Conservation (phyloP, 53 echinoderm and acorn worm genomes). For the Zoroaster sp. region DNA sequence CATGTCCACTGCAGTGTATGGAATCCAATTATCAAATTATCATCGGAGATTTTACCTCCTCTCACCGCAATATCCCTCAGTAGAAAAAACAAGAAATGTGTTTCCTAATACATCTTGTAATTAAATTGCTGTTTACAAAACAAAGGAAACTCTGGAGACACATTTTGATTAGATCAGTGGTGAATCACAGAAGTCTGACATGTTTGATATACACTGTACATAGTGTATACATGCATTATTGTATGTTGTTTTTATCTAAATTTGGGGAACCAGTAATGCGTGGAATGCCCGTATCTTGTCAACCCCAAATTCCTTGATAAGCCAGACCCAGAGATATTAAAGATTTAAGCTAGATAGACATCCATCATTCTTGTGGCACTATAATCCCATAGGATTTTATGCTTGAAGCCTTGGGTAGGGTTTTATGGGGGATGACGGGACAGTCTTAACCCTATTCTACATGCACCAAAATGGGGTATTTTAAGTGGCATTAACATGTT, state of each 20-base stretch:
- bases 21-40: too few relatives aligned
- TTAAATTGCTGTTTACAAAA: too few relatives aligned
- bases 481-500: too few relatives aligned
- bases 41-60: too few relatives aligned
- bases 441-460: too few relatives aligned
- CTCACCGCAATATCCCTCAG: too few relatives aligned
- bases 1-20: not conserved
- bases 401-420: not conserved
- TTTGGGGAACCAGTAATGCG: constrained; percentile 18
- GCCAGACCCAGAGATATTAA: not conserved
- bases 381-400: not conserved
- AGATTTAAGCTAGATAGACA: not conserved
- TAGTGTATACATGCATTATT: not conserved
- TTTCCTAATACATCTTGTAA: too few relatives aligned
- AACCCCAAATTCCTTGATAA: not conserved
- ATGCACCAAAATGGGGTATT: too few relatives aligned
- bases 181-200: not conserved
- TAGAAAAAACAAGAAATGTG: too few relatives aligned
- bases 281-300: constrained; percentile 38
- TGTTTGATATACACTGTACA: not conserved
- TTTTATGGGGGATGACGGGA: not conserved
- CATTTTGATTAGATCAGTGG: too few relatives aligned
- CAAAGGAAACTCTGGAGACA: too few relatives aligned
- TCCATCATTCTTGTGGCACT: not conserved
- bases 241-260: constrained; percentile 3